A percentile compares a stretch with the other conserved stretches of the same genome.
Conservation (phyloP, 1,140 invertebrate species). For the Drosophila micromelanica region DNA sequence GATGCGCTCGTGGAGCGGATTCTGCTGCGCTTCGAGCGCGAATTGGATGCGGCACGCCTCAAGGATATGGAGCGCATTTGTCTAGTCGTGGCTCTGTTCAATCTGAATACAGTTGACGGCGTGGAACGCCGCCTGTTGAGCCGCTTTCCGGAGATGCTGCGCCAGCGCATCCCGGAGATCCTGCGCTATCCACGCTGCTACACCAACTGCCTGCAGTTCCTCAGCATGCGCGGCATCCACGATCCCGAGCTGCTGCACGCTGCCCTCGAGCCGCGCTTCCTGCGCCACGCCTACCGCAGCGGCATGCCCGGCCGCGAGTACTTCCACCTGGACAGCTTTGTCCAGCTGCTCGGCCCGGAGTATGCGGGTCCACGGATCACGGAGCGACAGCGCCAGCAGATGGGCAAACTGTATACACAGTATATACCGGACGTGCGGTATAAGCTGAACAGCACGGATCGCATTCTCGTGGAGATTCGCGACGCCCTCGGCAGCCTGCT, state of each 20-base stretch:
- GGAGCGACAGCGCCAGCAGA: constrained; percentile 68
- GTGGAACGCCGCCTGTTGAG: constrained; percentile 84
- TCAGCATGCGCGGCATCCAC: constrained; percentile 84
- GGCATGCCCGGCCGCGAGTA: constrained; percentile 83
- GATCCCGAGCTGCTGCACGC: constrained; percentile 85
- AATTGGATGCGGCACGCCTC: constrained; percentile 84
- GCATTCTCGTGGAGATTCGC: constrained; percentile 84
- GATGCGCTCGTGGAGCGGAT: constrained; percentile 76
- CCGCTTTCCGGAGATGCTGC: constrained; percentile 85
- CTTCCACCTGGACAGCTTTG: constrained; percentile 85
- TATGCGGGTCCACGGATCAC: constrained; percentile 86
- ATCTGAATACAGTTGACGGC: constrained; percentile 81
- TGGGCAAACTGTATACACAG: constrained; percentile 85
- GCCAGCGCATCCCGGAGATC: constrained; percentile 84
- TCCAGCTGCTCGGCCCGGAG: constrained; percentile 84
- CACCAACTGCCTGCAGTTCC: constrained; percentile 84
- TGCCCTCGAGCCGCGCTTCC: constrained; percentile 84
- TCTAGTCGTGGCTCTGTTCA: constrained; percentile 85
- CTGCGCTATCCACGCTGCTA: constrained; percentile 83
- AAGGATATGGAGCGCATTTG: constrained; percentile 88
- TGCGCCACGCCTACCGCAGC: constrained; percentile 82
- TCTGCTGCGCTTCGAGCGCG: constrained; percentile 75
- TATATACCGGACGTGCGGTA: constrained; percentile 85
- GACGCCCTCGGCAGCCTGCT: constrained; percentile 66
- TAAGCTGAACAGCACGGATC: constrained; percentile 83